Evolutionary conservation across 1,140 invertebrate species (phyloP).

Genomic region (Drosophila sp.): DNA sequence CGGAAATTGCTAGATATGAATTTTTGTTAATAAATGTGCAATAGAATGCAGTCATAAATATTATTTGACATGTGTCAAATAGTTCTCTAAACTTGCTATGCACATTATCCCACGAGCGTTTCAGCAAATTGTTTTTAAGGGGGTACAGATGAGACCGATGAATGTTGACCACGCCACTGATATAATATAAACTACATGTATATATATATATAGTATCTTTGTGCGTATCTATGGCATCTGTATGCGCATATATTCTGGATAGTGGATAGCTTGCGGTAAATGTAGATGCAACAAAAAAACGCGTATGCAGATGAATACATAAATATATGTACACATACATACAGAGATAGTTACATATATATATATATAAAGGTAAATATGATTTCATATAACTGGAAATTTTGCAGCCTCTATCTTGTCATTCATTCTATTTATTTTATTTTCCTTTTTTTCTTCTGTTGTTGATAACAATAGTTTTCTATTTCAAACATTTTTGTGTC

Average conservation of each 20-base stretch:
- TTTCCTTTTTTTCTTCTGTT: not conserved
- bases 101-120: not conserved
- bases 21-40: constrained; percentile 7
- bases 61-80: constrained; percentile 20
- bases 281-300: constrained; percentile 1
- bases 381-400: constrained; percentile 6
- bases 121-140: not conserved
- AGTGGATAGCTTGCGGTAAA: constrained; percentile 44
- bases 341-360: not conserved
- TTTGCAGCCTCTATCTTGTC: constrained; percentile 6
- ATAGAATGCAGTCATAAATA: constrained; percentile 9
- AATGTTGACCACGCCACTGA: not conserved
- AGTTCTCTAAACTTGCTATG: constrained; percentile 39
- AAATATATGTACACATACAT: not conserved
- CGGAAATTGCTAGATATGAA: constrained; percentile 6
- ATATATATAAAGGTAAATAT: not conserved
- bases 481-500: constrained; percentile 40
- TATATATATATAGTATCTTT: no score
- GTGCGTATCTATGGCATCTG: constrained; percentile 1
- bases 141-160: not conserved
- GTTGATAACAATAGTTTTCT: constrained; percentile 17
- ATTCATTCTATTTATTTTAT: constrained; percentile 10
- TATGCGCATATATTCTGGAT: constrained; percentile 30
- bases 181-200: constrained; percentile 4
- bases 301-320: not conserved